Conservation (phyloP, 2,888 invertebrate genomes). For the Holacanthella duospinosa region DNA sequence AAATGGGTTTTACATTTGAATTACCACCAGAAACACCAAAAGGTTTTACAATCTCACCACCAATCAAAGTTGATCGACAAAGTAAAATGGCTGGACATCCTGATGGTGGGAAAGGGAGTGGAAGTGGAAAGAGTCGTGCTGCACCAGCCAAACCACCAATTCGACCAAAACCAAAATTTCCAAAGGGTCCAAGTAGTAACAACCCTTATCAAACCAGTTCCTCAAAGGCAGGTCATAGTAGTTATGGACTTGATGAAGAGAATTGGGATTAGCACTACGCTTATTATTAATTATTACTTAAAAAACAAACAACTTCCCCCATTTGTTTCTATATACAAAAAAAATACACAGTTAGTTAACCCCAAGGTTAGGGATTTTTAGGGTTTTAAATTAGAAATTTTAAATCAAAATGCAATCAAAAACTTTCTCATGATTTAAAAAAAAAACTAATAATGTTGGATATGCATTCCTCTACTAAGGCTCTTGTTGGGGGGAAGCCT, state of each 20-base stretch:
- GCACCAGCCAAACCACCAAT: neutral
- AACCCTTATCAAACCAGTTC: neutral
- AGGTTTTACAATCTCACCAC: neutral
- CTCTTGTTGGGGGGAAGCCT: too few species aligned
- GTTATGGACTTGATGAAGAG: neutral
- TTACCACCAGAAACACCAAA: neutral
- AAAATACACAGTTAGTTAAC: too few species aligned
- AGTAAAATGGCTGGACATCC: neutral
- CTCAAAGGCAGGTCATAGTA: neutral
- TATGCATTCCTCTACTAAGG: too few species aligned
- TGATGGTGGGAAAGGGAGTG: neutral
- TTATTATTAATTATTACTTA: neutral
- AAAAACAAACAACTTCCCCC: too few species aligned
- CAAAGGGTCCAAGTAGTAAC: neutral
- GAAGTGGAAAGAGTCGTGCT: neutral
- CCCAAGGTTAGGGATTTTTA: neutral
- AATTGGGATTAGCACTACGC: neutral
- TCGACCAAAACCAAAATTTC: neutral
- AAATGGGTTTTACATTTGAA: slow-evolving; percentile 2
- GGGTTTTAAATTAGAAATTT: neutral
- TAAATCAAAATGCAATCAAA: neutral
- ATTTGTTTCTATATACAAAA: too few species aligned
- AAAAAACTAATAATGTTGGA: neutral
- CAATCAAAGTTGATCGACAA: neutral
- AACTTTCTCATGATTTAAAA: too few species aligned